Base-by-base conservation (phyloP, 2,888 invertebrate genomes). In the Nysson spinosus region DNA sequence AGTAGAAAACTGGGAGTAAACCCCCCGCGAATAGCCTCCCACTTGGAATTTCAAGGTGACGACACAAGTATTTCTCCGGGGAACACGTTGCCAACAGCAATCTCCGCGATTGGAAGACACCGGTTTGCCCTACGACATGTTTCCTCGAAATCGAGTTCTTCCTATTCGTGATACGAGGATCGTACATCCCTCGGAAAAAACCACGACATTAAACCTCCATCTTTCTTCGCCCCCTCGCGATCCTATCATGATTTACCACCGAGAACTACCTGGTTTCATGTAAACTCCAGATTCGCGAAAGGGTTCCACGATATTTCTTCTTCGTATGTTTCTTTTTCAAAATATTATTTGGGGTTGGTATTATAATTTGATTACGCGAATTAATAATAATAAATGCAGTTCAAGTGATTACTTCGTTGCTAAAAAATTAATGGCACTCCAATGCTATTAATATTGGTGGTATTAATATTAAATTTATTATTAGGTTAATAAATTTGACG, bases 91-190 rank as follows among this genome's bases (percentile, higher is more conserved):
- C 60, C 42, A 40, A 47, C 30, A 28, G 69, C 73, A 73, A 73
- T 73, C 68, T 63, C 50, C 55, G 35, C 57, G 58, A 73, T 73
- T 71, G 68, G 63, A 68, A 64, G 57, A 67, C 61, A 44, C 42
- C 56, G 50, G 42, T 60, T 62, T 55, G 54, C 63, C 37, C 40
- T 54, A 42, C 55, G 39, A 56, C 56, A 32, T 57, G 32, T 64
- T 64, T 64, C 40, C 44, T 58, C 39, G 47, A 64, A 62, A 68
- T 71, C 64, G 68, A 60, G 50, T 71, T 56, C 51, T 19, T 17
- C 26, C 22, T 44, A 19, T 32, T 32, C 28, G 32, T 32, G 34
- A 40, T 35, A 35, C 16, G 12, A 46, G 19, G 17, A 3, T 37
- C 42, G 24, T 40, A 42, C 26, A 42, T 11, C 24, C 16, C 28